Evolutionary conservation across 2,888 invertebrate species (phyloP), one percentile per base, ranked within the genome.

Genomic region (Chymomyza procnemis): DNA sequence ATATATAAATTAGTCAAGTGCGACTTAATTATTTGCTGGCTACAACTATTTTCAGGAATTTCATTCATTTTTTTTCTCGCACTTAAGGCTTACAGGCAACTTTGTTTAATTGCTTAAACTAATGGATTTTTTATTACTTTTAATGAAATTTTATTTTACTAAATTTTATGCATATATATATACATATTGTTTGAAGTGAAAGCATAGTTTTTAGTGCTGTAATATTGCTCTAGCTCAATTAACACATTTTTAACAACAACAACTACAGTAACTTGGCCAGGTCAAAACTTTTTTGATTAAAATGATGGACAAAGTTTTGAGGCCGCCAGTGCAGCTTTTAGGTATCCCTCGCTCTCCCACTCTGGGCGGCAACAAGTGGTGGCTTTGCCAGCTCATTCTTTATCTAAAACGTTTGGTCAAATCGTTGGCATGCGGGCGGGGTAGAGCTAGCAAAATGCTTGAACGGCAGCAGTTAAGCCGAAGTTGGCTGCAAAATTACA

Each of bases 211-310:
- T n/a, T 41, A 41, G 34, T 41, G 34, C 12, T 12, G 34, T 41
- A 41, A 41, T 41, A 41, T 50, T 86, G 84, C 86, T 86, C 86
- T 80, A 73, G 84, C 80, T 69, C 86, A 84, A 86, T 81, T 84
- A 85, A 80, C 80, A 76, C 82, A 66, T 73, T 80, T 82, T 78
- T 70, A 46, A 75, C 69, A 63, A 67, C 79, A 69, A 63, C 78
- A 57, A 57, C 41, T 56, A 67, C 79, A 69, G 61, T 75, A 57
- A 57, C 41, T 56, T 30, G 22, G 9, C 47, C 55, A 21, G 48
- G 48, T 50, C 48, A 63, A 73, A 79, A 83, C 69, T 83, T 81
- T 81, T 81, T 81, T 83, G 85, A 81, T 81, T 81, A 85, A 80
- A 81, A 81, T 85, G 80, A 77, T 83, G 34, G 48, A 73, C 69